These are phyloP conservation scores for Mugil cephalus DNA, from an alignment of 2,113 vertebrate species.

Conservation along the genomic window DNA sequence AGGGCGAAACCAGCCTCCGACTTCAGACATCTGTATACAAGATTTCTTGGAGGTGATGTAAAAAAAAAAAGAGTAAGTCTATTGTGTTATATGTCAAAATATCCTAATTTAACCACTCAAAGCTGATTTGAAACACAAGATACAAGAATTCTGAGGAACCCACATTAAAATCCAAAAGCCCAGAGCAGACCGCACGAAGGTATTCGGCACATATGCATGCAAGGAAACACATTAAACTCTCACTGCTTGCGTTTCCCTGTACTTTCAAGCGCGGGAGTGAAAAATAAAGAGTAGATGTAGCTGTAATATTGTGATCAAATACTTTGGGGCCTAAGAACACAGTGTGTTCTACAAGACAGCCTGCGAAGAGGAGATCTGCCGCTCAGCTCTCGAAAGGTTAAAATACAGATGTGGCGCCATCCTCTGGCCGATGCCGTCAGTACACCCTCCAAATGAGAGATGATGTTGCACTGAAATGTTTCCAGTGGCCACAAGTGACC, in stretches of 20 bases:
- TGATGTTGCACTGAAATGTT: constrained; percentile 41
- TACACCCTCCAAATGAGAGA: constrained; percentile 35
- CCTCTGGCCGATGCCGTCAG: constrained; percentile 61
- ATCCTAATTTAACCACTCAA: constrained; percentile 20
- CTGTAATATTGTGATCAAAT: background rate
- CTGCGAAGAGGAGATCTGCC: background rate
- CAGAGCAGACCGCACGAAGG: constrained; percentile 23
- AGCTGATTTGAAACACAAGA: constrained; percentile 41
- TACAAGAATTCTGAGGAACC: constrained; percentile 33
- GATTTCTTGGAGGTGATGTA: constrained; percentile 56
- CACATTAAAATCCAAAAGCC: constrained; percentile 31
- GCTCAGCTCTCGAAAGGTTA: constrained; percentile 28
- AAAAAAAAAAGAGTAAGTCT: constrained; percentile 37
- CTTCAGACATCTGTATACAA: constrained; percentile 58
- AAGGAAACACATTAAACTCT: constrained; percentile 4
- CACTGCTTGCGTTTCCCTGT: background rate
- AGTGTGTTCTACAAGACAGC: constrained; percentile 20
- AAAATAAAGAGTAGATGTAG: constrained; percentile 4
- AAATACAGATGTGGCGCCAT: constrained; percentile 74
- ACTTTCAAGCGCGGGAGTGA: background rate
- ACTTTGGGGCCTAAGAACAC: background rate
- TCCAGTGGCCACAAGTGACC: constrained; percentile 69
- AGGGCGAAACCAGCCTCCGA: constrained; percentile 73
- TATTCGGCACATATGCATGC: background rate
- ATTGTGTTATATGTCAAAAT: constrained; percentile 27